A percentile compares a stretch with the other conserved stretches of the same genome.
These are phyloP conservation scores for Torymus texanus DNA, from an alignment of 2,888 invertebrate species.

Conservation along the genomic window DNA sequence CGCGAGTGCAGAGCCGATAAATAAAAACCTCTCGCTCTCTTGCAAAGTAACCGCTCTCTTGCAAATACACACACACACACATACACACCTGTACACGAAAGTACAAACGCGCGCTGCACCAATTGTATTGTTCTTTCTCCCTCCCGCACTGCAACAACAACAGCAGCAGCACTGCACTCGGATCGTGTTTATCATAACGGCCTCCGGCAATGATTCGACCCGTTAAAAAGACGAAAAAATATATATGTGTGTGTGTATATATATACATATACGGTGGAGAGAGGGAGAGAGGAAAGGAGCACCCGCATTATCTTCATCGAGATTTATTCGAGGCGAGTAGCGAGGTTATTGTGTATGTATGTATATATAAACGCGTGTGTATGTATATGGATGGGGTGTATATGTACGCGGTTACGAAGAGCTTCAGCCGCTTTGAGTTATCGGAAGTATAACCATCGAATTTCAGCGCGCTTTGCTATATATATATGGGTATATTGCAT, in stretches of 20 bases:
- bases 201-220: conserved; percentile 35
- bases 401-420: background rate
- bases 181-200: conserved; percentile 50
- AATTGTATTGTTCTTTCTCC: conserved; percentile 52
- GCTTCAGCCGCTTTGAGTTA: conserved; percentile 34
- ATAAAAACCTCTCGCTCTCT: background rate
- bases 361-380: background rate
- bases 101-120: background rate
- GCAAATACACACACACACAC: too few species aligned
- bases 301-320: conserved; percentile 51
- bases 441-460: conserved; percentile 49
- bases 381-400: too few species aligned
- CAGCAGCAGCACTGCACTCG: background rate
- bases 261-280: background rate
- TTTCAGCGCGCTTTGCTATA: conserved; percentile 40
- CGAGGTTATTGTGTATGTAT: background rate
- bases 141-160: too few species aligned
- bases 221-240: conserved; percentile 30
- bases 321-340: conserved; percentile 42
- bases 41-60: too few species aligned
- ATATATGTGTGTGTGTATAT: too few species aligned
- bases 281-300: conserved; percentile 1
- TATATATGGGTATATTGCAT: too few species aligned
- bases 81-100: too few species aligned
- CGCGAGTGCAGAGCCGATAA: conserved; percentile 1